Conservation (phyloP, 2,113 vertebrate species). For the Colius striatus region DNA sequence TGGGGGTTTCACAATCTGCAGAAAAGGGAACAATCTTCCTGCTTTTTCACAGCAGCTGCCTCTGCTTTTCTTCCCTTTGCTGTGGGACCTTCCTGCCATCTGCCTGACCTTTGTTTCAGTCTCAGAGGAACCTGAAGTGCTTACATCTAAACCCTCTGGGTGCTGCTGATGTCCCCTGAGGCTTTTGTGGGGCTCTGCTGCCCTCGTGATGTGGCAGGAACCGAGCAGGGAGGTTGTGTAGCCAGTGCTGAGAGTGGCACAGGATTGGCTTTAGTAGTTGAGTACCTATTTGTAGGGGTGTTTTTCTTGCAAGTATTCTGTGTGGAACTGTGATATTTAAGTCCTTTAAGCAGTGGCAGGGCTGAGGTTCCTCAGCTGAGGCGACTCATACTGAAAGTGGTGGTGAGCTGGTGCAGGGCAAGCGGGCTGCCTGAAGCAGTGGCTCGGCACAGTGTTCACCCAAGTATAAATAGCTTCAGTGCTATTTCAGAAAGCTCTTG, state of each 20-base stretch:
- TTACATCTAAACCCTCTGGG: not conserved
- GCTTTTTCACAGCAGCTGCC: not conserved
- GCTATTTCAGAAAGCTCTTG: not conserved
- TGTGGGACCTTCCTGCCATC: conserved; percentile 12
- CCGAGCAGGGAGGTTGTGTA: not conserved
- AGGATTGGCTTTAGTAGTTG: not conserved
- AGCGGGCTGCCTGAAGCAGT: not conserved
- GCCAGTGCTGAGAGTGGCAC: not conserved
- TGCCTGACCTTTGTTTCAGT: not conserved
- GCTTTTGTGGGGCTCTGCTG: not conserved
- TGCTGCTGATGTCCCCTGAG: not conserved
- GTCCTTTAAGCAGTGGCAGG: not conserved
- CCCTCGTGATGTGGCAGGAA: not conserved
- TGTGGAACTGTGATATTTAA: not conserved
- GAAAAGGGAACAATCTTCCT: conserved; percentile 17
- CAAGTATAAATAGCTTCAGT: not conserved
- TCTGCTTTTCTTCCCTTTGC: not conserved
- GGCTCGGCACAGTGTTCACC: not conserved
- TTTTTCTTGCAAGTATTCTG: not conserved
- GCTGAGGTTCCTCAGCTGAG: not conserved
- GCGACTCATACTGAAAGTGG: conserved; percentile 31
- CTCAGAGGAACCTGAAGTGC: not conserved
- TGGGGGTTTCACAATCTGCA: not conserved
- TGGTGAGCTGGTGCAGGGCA: not conserved
- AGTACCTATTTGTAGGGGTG: not conserved